Evolutionary conservation across 2,797 vertebrate species (phyloP), one percentile per base, ranked within the genome.

Genomic region (Alca torda): DNA sequence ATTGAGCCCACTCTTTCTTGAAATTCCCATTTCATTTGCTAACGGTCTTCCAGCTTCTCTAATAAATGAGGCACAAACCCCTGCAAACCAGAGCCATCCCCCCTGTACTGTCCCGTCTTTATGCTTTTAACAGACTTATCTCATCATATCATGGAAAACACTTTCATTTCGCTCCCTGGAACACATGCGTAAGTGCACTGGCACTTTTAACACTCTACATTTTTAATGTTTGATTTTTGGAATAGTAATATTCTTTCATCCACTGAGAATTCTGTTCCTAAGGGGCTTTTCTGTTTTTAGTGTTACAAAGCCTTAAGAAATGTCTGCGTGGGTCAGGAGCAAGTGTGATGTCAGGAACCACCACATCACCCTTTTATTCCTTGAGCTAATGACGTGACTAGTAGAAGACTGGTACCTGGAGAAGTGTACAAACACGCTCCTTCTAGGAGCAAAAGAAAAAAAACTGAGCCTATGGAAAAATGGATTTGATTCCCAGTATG

Each of bases 151-250:
- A 46, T 65, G 60, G 54, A 69, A 91, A 91, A 85, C 45, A 3
- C 37, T 65, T 79, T 57, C 61, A 69, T 85, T 87, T 95, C 6
- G 5, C 51, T 87, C 33, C n/a, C 59, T 82, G 81, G 75, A 87
- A 87, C 39, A 46, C 69, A 31, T 18, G 35, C 10, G 4, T 60
- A 65, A 65, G 30, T 89, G 46, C 18, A 35, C 30, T 2, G 2
- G 41, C 28, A 73, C 23, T 89, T 73, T 35, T 31, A 89, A 48
- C n/a, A 37, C 9, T 48, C 19, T n/a, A 15, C 30, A 8, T 84
- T 88, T 88, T 59, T n/a, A 65, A 33, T 64, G 77, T 39, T 88
- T 77, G 21, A 18, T 65, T 83, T 93, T 59, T 69, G 24, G 5
- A 90, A 46, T 11, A 63, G 39, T 21, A 43, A 33, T 51, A 46